A percentile compares a stretch with the other conserved stretches of the same genome.
Conservation (phyloP, 2,888 invertebrate species). For the Platypus cylindrus region DNA sequence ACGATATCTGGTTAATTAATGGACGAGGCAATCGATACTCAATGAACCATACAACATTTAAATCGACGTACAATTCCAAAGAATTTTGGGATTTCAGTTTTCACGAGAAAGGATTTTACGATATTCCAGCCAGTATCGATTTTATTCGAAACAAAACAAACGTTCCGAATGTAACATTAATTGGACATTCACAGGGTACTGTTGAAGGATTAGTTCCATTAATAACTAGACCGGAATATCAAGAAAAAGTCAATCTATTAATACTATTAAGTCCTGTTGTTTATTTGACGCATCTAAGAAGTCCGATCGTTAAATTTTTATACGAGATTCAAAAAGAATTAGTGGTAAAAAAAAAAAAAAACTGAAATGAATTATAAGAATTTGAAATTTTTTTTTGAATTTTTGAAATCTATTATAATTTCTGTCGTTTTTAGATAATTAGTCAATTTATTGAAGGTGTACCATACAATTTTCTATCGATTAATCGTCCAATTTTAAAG, state of each 20-base stretch:
- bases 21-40: constrained; percentile 43
- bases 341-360: too few species aligned
- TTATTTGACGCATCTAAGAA: constrained; percentile 33
- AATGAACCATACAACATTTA: constrained; percentile 9
- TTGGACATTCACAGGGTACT: constrained; percentile 67
- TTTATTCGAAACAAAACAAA: constrained; percentile 44
- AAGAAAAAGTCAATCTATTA: constrained; percentile 48
- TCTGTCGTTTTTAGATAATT: too few species aligned
- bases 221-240: constrained; percentile 46
- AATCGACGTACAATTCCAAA: constrained; percentile 5
- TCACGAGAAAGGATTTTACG: constrained; percentile 65
- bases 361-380: too few species aligned
- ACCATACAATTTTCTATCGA: too few species aligned
- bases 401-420: too few species aligned
- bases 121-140: constrained; percentile 67
- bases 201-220: constrained; percentile 50
- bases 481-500: too few species aligned
- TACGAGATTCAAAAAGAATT: background rate
- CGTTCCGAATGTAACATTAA: constrained; percentile 48
- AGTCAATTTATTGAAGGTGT: too few species aligned
- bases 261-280: constrained; percentile 55
- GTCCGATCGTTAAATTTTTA: constrained; percentile 3
- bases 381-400: too few species aligned
- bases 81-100: constrained; percentile 42
- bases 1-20: constrained; percentile 31